Evolutionary conservation across 1,140 invertebrate genomes (phyloP).

Genomic region (Plodia interpunctella): DNA sequence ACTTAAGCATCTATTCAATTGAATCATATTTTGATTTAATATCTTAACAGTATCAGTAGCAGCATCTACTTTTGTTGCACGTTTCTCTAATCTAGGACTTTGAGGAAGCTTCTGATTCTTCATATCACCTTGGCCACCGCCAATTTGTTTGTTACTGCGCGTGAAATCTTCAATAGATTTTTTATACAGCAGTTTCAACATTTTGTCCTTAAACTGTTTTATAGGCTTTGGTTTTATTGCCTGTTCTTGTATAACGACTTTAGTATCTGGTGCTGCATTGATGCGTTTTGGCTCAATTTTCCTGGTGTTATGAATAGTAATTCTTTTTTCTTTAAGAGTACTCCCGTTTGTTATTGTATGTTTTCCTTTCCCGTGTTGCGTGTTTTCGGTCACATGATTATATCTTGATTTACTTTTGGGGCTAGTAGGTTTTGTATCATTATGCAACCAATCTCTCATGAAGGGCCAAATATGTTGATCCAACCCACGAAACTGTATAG

Average conservation of each 20-base stretch:
- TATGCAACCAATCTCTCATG: constrained; percentile 43
- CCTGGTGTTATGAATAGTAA: constrained; percentile 1
- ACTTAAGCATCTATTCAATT: background rate
- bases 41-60: constrained; percentile 16
- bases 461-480: constrained; percentile 56
- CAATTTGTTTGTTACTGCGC: constrained; percentile 15
- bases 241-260: constrained; percentile 8
- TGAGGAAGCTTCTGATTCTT: background rate
- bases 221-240: constrained; percentile 34
- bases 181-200: constrained; percentile 48
- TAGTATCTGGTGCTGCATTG: background rate
- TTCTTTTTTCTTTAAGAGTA: background rate
- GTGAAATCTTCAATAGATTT: constrained; percentile 24
- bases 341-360: background rate
- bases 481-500: constrained; percentile 47
- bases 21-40: background rate
- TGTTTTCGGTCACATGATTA: background rate
- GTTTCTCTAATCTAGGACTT: background rate
- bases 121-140: constrained; percentile 8
- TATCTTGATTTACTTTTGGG: background rate
- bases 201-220: constrained; percentile 45
- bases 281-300: constrained; percentile 16
- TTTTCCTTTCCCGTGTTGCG: background rate
- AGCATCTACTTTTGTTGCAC: constrained; percentile 16
- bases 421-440: background rate